Evolutionary conservation across 2,888 invertebrate species (phyloP), one percentile per base, ranked within the genome.

Genomic region (Sicus ferrugineus): DNA sequence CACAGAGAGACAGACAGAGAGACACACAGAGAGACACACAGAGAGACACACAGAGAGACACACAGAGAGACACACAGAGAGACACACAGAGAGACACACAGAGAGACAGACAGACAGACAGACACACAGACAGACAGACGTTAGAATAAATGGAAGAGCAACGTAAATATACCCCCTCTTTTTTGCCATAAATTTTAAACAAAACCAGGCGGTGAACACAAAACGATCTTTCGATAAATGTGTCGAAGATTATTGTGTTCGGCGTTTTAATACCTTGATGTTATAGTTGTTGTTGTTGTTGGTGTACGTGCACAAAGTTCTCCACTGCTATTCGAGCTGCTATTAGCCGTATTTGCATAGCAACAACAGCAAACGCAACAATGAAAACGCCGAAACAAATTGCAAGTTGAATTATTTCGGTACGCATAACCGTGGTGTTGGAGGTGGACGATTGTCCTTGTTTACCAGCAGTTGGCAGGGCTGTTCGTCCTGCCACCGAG

Each of bases 311-410:
- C n/a, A 31, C 56, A 28, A 26, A n/a, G 66, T 26, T 46, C 54
- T 58, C 56, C 21, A 56, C 58, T 67, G 58, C 56, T 67, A 58
- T 67, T 67, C 58, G 66, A 30, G 58, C 56, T 67, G 46, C 66
- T 58, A 67, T 67, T 67, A 67, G 66, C 58, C 30, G 11, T 67
- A 58, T 67, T 56, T 58, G 58, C 58, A 67, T 67, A 58, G 26
- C 56, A 28, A 38, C 34, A 54, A 38, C 52, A 23, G 38, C 31
- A 65, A 34, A 9, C 26, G 6, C 66, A 66, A 58, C 26, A 26
- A 23, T 9, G 19, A 38, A 26, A 26, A 26, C 54, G n/a, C 38
- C n/a, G 16, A 62, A 28, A 21, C 42, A 21, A 21, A 46, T 52
- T 48, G 63, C 26, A 46, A 48, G 48, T 42, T 19, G 21, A 28